Base-by-base conservation (phyloP, 2,888 invertebrate species). In the Xanthorhoe designata region DNA sequence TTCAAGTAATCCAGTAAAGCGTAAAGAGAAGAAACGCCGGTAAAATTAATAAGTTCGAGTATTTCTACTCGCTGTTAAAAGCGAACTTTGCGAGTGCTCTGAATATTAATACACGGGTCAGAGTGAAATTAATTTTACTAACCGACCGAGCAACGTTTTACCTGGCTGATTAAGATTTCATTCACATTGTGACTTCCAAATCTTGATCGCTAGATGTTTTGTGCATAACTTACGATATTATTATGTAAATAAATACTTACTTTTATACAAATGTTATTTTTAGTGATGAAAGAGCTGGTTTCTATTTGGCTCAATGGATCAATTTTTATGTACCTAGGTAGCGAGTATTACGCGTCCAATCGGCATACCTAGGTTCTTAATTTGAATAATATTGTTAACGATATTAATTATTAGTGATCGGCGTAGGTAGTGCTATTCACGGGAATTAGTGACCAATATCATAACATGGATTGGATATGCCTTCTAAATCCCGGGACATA, bases 41-140 rank as follows among this genome's bases (percentile, higher is more conserved):
- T 85, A 79, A 87, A 88, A 90, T 90, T 88, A 89, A 88, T 90
- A 90, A 89, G 87, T 88, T 87, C 75, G 81, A 87, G 85, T 88
- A 88, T 88, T 87, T 86, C 86, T 83, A 82, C 83, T 84, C 83
- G 82, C 89, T 87, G 88, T 90, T 88, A 88, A 85, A 71, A 89
- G 81, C 85, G 84, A 90, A 91, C 86, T 90, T 90, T 84, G 88
- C 79, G 88, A 91, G 90, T 88, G 92, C 86, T 85, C 89, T 89
- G 91, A 92, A 91, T 92, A 91, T 91, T 91, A 92, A 92, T 89
- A 89, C 85, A 82, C 86, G 86, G 88, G 89, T 88, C 90, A 88
- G 88, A 79, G 79, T 79, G 78, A 89, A 89, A 91, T 91, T 91
- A 91, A 91, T 91, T 91, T 91, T 89, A 87, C 89, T 82, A 85